Evolutionary conservation across 2,797 vertebrate species (phyloP).

Genomic region (Phataginus tetradactyla): DNA sequence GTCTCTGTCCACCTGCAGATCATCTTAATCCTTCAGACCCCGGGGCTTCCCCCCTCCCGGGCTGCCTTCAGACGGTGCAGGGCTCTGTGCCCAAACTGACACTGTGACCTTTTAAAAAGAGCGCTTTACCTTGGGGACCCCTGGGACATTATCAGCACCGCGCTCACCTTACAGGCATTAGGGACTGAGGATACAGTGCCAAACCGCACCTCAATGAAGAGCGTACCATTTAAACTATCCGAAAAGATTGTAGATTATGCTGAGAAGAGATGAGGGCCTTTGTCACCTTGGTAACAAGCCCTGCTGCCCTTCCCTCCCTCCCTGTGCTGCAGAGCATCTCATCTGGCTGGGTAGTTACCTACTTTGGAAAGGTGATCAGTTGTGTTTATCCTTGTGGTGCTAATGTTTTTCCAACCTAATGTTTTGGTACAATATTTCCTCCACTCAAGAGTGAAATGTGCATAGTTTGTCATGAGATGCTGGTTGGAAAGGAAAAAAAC

Average conservation of each 20-base stretch:
- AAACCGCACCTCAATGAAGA: constrained; percentile 56
- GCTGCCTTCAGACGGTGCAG: not conserved
- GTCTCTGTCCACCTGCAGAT: not conserved
- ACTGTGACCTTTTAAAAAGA: not conserved
- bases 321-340: not conserved
- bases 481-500: not conserved
- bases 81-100: not conserved
- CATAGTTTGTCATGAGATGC: constrained; percentile 24
- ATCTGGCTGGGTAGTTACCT: constrained; percentile 38
- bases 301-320: not conserved
- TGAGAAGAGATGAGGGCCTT: not conserved
- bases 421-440: constrained; percentile 49
- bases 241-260: constrained; percentile 58
- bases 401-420: constrained; percentile 52
- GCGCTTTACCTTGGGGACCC: constrained; percentile 33
- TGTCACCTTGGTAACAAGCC: not conserved
- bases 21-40: not conserved
- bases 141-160: not conserved
- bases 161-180: not conserved
- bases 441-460: not conserved
- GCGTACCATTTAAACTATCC: constrained; percentile 65
- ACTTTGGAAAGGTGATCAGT: constrained; percentile 45
- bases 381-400: constrained; percentile 11
- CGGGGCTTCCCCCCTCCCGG: rapidly evolving
- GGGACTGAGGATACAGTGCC: not conserved